phyloP scores from a whole-genome alignment of 1,140 invertebrate species.

The Caerostris darwini region DNA sequence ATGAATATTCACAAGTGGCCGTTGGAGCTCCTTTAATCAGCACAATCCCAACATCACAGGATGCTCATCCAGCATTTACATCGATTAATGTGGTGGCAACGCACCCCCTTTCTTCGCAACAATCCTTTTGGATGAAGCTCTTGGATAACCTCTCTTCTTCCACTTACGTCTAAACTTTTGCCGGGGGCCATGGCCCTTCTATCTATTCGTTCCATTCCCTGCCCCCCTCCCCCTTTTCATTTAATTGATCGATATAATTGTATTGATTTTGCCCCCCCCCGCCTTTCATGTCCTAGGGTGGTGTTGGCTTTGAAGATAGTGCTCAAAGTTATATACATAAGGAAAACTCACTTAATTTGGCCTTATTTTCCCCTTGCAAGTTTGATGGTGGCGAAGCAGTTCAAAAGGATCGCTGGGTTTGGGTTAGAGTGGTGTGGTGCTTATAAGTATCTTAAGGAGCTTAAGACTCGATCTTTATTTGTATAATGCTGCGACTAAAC shows the following conservation, averaged over 20 bases:
- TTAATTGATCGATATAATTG: slow-evolving; percentile 69
- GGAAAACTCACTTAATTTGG: slow-evolving; percentile 39
- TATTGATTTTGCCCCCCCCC: slow-evolving; percentile 65
- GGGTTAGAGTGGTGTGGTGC: neutral
- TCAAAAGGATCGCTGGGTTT: neutral
- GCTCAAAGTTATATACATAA: slow-evolving; percentile 24
- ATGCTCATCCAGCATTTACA: slow-evolving; percentile 38
- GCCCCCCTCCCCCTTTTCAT: neutral
- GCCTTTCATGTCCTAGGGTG: neutral
- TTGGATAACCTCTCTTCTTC: neutral
- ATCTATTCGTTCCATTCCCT: neutral
- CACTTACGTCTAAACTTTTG: slow-evolving; percentile 35
- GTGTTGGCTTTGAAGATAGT: slow-evolving; percentile 54
- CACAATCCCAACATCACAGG: slow-evolving; percentile 26
- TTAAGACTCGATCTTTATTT: too few species aligned
- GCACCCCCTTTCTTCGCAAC: slow-evolving; percentile 45
- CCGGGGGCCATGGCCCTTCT: neutral
- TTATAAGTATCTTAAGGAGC: neutral
- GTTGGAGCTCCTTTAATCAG: slow-evolving; percentile 20
- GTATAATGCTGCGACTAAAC: too few species aligned
- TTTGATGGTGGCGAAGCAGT: neutral
- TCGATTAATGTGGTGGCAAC: slow-evolving; percentile 38
- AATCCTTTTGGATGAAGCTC: slow-evolving; percentile 15
- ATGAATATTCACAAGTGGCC: slow-evolving; percentile 51
- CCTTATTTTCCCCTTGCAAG: neutral